Conservation (phyloP, 2,797 vertebrate species). For the Lateolabrax maculatus region DNA sequence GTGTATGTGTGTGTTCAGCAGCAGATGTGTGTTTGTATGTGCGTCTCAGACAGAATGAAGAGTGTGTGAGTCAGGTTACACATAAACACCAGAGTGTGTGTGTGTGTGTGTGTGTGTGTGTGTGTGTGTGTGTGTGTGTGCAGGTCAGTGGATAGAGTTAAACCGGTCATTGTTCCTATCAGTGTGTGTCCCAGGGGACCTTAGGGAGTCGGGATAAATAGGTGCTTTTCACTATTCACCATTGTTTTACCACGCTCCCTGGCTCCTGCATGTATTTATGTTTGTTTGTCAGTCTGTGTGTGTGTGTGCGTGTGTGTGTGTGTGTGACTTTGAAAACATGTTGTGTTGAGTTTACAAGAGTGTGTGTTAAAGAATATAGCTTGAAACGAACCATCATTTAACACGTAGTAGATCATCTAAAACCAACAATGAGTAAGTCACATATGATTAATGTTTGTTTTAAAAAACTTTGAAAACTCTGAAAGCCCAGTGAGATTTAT, state of each 20-base stretch:
- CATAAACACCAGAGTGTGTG: conserved; percentile 8
- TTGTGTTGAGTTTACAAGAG: background rate
- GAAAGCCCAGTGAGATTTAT: background rate
- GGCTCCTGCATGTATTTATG: conserved; percentile 27
- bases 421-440: background rate
- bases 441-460: background rate
- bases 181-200: conserved; percentile 61
- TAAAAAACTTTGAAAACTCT: too few species aligned
- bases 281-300: background rate
- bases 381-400: background rate
- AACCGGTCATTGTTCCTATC: conserved; percentile 69
- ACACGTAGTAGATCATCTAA: background rate
- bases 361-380: background rate
- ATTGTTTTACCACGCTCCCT: conserved; percentile 58
- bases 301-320: conserved; percentile 25
- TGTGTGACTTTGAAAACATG: conserved; percentile 16
- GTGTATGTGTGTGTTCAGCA: background rate
- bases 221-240: conserved; percentile 77
- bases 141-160: conserved; percentile 61
- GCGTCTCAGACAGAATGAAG: conserved; percentile 21
- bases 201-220: conserved; percentile 67
- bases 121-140: conserved; percentile 32
- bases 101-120: conserved; percentile 38
- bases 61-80: conserved; percentile 21
- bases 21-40: conserved; percentile 9